These are phyloP conservation scores for Carposina sasakii DNA, from an alignment of 1,140 invertebrate genomes.

Conservation along the genomic window DNA sequence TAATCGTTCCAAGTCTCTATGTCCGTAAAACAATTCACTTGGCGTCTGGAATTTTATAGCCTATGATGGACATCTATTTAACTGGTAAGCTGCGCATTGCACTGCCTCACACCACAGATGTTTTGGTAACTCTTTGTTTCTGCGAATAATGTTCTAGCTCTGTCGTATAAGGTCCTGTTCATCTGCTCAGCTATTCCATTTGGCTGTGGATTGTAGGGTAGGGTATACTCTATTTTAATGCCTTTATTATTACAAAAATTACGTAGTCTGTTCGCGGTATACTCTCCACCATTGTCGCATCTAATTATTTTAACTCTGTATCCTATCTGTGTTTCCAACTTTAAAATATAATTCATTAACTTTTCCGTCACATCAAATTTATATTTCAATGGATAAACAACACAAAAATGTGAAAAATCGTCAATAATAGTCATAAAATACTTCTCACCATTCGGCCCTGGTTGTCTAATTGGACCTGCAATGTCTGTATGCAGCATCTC, in stretches of 20 bases:
- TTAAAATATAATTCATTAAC: constrained; percentile 18
- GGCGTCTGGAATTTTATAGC: constrained; percentile 14
- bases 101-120: constrained; percentile 26
- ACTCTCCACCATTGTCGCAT: constrained; percentile 25
- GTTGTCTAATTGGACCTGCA: constrained; percentile 13
- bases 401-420: no score
- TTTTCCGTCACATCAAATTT: constrained; percentile 20
- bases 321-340: constrained; percentile 14
- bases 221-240: constrained; percentile 20
- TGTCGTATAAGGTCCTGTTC: constrained; percentile 21
- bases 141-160: constrained; percentile 16
- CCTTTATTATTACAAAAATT: constrained; percentile 17
- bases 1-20: constrained; percentile 14
- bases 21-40: constrained; percentile 7
- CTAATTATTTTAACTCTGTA: constrained; percentile 19
- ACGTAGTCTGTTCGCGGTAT: constrained; percentile 8
- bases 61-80: constrained; percentile 20
- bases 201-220: constrained; percentile 18
- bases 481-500: constrained; percentile 21
- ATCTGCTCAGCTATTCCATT: constrained; percentile 24
- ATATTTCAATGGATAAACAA: constrained; percentile 8
- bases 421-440: no score
- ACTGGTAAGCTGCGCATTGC: constrained; percentile 12
- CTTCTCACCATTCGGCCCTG: constrained; percentile 11
- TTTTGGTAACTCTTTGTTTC: constrained; percentile 15